A percentile compares a stretch with the other conserved stretches of the same genome.
Evolutionary conservation across 2,888 invertebrate species (phyloP).

Genomic region (Linyphia triangularis): DNA sequence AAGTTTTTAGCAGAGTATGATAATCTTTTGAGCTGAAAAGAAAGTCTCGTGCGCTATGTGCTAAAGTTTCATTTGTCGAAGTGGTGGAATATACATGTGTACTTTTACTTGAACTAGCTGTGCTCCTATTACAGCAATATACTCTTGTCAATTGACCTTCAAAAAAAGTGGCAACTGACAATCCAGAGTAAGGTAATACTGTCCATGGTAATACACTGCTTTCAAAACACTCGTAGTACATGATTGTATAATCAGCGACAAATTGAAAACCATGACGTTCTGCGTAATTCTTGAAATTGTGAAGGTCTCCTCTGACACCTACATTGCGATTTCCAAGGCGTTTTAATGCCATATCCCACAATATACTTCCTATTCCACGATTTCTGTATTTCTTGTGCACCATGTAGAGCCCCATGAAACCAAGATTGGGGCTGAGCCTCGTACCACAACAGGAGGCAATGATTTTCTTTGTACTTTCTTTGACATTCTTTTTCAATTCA

Average conservation of each 20-base stretch:
- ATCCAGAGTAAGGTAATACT: no score
- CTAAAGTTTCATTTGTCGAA: no score
- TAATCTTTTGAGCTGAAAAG: no score
- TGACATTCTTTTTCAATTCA: no score
- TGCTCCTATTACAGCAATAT: neutral
- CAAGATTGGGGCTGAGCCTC: slow-evolving; percentile 21
- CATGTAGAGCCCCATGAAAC: slow-evolving; percentile 70
- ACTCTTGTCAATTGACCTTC: neutral
- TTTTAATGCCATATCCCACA: slow-evolving; percentile 64
- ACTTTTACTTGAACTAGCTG: no score
- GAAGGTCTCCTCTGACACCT: slow-evolving; percentile 8
- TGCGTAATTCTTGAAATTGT: neutral
- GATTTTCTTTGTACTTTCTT: neutral
- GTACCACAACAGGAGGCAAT: slow-evolving; percentile 62
- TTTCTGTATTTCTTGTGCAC: slow-evolving; percentile 54
- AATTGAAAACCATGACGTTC: neutral
- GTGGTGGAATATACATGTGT: no score
- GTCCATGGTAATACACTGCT: neutral
- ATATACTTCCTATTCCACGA: slow-evolving; percentile 49
- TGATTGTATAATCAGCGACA: neutral
- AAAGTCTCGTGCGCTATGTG: no score
- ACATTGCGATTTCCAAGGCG: slow-evolving; percentile 59
- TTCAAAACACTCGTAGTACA: neutral
- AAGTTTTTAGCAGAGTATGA: no score
- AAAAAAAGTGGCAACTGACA: neutral